Evolutionary conservation across 2,113 vertebrate species (phyloP).

Genomic region (Sprattus sprattus): DNA sequence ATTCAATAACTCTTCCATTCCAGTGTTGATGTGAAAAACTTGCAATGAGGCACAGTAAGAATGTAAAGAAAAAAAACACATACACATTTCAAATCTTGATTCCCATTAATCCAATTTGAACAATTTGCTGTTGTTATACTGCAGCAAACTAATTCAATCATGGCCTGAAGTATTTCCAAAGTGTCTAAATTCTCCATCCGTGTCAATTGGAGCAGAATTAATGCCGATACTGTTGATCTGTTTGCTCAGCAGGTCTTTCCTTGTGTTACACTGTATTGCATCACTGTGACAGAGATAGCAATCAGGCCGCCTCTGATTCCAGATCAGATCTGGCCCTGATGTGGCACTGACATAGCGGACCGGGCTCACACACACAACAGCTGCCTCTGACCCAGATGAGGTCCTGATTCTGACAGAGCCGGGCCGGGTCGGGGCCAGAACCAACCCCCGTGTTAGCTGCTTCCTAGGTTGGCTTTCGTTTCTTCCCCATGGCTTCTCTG

Average conservation of each 20-base stretch:
- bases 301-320: background rate
- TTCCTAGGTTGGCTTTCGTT: slow-evolving; percentile 14
- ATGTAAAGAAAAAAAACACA: background rate
- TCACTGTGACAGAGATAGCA: slow-evolving; percentile 11
- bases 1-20: background rate
- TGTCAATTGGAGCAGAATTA: background rate
- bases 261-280: background rate
- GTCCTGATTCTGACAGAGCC: background rate
- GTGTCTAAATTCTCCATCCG: background rate
- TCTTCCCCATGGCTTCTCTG: slow-evolving; percentile 25
- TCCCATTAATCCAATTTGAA: background rate
- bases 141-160: background rate
- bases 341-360: background rate
- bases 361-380: background rate
- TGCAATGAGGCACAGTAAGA: too few relatives aligned
- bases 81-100: background rate
- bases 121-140: background rate
- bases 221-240: background rate
- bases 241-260: background rate
- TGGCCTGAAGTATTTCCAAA: background rate
- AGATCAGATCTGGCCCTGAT: background rate
- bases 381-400: background rate
- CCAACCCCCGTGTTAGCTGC: background rate
- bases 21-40: too few relatives aligned
- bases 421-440: background rate